Evolutionary conservation across 2,113 vertebrate genomes (phyloP), one percentile per base, ranked within the genome.

Genomic region (Ophiodon elongatus): DNA sequence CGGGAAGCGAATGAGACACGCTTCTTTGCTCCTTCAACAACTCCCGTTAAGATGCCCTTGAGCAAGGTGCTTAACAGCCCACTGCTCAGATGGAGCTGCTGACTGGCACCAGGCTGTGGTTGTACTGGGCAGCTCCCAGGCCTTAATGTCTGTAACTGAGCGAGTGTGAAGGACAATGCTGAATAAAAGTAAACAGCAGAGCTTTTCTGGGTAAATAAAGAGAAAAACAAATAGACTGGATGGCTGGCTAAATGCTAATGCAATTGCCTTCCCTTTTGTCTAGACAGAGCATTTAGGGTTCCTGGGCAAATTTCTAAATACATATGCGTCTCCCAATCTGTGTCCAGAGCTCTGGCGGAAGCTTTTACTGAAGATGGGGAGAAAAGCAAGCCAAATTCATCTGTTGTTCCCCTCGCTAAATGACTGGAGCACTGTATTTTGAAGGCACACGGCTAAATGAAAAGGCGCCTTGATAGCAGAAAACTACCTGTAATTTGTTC

Each of bases 401-500:
- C 82, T 23, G 6, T 66, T 31, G 54, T 35, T 79, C 68, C 64
- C 62, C 9, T 52, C 8, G 3, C 68, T 82, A 76, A 87, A 84
- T 31, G 76, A 80, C 80, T 62, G 54, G 71, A 83, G 62, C 8
- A 15, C 21, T 35, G 72, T 54, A 69, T 82, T 88, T 77, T 83
- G 39, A 75, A 84, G 68, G 81, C 21, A 2, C 43, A 14, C 4
- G 4, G 63, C 73, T 84, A 83, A 90, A 85, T 85, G 77, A 88
- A 89, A 80, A 75, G 67, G 77, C 68, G 23, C 62, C 85, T 90
- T 88, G 85, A 93, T 92, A 85, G 82, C 52, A 7, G 73, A 85
- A 88, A 93, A 92, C 81, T 85, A 89, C 88, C 90, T 91, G 74
- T 91, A 94, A 94, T 94, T 94, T 93, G 86, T 90, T 91, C 84